A percentile compares a stretch with the other conserved stretches of the same genome.
These are phyloP conservation scores for Pachymerium ferrugineum DNA, from an alignment of 2,888 invertebrate species.

Conservation along the genomic window DNA sequence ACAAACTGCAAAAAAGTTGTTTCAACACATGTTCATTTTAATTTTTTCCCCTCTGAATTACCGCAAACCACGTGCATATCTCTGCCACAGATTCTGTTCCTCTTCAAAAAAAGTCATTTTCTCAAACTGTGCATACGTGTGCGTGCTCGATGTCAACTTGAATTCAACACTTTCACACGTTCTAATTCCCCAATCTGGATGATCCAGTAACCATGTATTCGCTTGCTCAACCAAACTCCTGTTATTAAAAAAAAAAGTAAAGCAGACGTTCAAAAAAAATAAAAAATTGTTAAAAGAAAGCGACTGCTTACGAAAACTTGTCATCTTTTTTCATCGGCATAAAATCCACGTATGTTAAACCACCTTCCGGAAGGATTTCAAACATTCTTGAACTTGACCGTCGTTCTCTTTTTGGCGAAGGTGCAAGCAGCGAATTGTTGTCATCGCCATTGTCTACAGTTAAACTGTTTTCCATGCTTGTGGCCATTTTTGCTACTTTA, in stretches of 20 bases:
- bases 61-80: slow-evolving; percentile 23
- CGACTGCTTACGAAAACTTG: slow-evolving; percentile 1
- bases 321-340: slow-evolving; percentile 34
- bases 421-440: neutral
- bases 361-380: slow-evolving; percentile 25
- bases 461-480: neutral
- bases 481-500: neutral
- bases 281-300: neutral
- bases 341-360: slow-evolving; percentile 36
- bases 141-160: slow-evolving; percentile 27
- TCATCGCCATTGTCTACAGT: neutral
- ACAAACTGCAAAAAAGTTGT: slow-evolving; percentile 30
- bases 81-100: slow-evolving; percentile 33
- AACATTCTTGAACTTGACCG: neutral
- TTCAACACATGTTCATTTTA: neutral
- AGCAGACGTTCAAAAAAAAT: neutral
- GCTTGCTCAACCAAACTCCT: slow-evolving; percentile 38
- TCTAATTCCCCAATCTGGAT: slow-evolving; percentile 36
- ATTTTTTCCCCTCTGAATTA: neutral
- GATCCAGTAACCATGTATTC: slow-evolving; percentile 36
- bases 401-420: slow-evolving; percentile 15
- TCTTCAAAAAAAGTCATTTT: slow-evolving; percentile 38
- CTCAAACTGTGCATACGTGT: slow-evolving; percentile 26
- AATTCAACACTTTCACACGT: slow-evolving; percentile 39
- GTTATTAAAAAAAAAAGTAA: neutral